phyloP scores from a whole-genome alignment of 2,113 vertebrate species.

The Chiloscyllium plagiosum region DNA sequence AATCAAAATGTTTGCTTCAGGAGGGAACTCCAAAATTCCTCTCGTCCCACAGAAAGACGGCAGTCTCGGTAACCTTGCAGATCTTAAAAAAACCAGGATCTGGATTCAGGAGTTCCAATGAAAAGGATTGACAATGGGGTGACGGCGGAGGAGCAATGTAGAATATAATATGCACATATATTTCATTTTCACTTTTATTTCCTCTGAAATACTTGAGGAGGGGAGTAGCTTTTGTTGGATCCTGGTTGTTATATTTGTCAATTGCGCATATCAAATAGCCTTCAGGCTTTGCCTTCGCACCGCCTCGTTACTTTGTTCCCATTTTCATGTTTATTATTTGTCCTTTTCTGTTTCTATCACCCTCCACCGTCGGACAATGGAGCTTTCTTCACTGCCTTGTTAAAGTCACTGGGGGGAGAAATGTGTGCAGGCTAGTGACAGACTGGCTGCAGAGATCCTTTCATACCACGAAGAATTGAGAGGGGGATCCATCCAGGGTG shows the following conservation, averaged over 20 bases:
- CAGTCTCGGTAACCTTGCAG: constrained; percentile 24
- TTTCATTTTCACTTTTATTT: neutral
- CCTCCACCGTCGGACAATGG: constrained; percentile 81
- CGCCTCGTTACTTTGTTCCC: constrained; percentile 79
- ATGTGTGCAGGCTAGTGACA: constrained; percentile 31
- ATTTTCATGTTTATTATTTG: constrained; percentile 69
- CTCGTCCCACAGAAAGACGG: constrained; percentile 3
- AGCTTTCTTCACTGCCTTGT: constrained; percentile 74
- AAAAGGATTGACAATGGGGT: neutral
- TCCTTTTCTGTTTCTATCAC: constrained; percentile 66
- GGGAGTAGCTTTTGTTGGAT: constrained; percentile 11
- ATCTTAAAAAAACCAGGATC: neutral
- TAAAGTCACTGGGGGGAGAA: constrained; percentile 49
- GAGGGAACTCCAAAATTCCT: neutral
- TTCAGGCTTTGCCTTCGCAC: constrained; percentile 59
- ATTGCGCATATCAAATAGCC: constrained; percentile 62
- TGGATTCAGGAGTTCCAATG: neutral
- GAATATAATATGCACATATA: neutral
- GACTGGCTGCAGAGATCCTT: constrained; percentile 34
- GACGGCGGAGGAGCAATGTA: neutral
- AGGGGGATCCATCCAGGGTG: constrained; percentile 52
- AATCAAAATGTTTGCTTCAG: neutral
- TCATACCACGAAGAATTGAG: constrained; percentile 53
- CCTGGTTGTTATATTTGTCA: constrained; percentile 51
- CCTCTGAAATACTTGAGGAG: neutral